A percentile compares a stretch with the other conserved stretches of the same genome.
These are phyloP conservation scores for Epizoanthus stellaris DNA, from an alignment of 92 coral and sea anemone genomes.

Conservation along the genomic window DNA sequence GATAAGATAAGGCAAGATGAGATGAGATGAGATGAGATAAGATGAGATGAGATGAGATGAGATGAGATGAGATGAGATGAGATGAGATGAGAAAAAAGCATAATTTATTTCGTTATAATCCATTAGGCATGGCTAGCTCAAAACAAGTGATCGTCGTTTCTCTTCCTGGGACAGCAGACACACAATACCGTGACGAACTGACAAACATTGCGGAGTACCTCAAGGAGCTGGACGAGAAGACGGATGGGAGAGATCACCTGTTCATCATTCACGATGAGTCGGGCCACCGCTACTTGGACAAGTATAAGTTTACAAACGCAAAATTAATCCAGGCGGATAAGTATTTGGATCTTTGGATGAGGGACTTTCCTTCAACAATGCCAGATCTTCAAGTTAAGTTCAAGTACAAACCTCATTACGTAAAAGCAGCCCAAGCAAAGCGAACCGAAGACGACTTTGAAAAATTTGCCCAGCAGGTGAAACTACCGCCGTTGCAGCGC, in stretches of 20 bases:
- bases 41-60: no score
- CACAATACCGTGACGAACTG: constrained; percentile 50
- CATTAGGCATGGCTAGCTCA: constrained; percentile 31
- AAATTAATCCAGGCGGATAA: constrained; percentile 55
- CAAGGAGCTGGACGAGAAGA: constrained; percentile 56
- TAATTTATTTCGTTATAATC: no score
- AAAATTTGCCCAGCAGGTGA: constrained; percentile 59
- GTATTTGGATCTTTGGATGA: constrained; percentile 70
- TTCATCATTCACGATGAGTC: constrained; percentile 64
- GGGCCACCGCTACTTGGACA: constrained; percentile 44
- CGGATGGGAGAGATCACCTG: constrained; percentile 62
- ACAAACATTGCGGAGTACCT: constrained; percentile 49
- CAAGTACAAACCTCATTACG: constrained; percentile 65
- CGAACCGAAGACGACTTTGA: constrained; percentile 44
- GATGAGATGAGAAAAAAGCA: no score
- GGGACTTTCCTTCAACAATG: constrained; percentile 68
- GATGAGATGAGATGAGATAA: no score
- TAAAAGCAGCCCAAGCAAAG: constrained; percentile 51
- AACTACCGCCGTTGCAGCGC: constrained; percentile 52
- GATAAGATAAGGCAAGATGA: no score
- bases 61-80: no score
- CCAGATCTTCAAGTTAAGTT: constrained; percentile 66
- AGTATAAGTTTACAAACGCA: constrained; percentile 53
- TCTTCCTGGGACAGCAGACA: constrained; percentile 63
- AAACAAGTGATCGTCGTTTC: constrained; percentile 63